These are phyloP conservation scores for Amblyjoppa proteus DNA, from an alignment of 2,888 invertebrate genomes.

Conservation along the genomic window DNA sequence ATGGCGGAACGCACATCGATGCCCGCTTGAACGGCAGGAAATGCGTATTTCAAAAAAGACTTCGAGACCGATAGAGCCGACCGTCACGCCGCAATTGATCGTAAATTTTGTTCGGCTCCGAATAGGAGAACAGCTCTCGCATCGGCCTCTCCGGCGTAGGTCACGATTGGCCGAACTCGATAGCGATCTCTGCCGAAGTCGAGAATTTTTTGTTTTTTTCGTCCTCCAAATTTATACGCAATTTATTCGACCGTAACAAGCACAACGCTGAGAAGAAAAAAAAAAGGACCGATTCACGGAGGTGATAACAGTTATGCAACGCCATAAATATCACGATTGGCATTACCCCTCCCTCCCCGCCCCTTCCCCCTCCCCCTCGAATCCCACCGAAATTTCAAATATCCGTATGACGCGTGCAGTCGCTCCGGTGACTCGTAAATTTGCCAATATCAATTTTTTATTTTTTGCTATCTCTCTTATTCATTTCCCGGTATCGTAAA, in stretches of 20 bases:
- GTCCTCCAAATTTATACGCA: constrained; percentile 1
- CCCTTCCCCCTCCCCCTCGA: constrained; percentile 13
- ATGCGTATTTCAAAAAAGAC: constrained; percentile 54
- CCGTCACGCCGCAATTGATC: constrained; percentile 49
- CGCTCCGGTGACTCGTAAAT: constrained; percentile 62
- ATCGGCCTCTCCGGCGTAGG: background rate
- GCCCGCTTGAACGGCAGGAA: constrained; percentile 34
- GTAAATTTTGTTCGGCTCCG: constrained; percentile 36
- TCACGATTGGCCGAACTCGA: background rate
- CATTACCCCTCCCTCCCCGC: constrained; percentile 14
- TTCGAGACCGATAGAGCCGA: constrained; percentile 22
- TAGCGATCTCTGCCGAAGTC: background rate
- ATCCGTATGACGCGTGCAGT: constrained; percentile 55
- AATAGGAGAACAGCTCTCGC: background rate
- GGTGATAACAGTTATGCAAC: constrained; percentile 21
- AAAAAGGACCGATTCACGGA: background rate
- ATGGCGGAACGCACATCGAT: constrained; percentile 7
- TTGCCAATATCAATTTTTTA: constrained; percentile 55
- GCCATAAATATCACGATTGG: constrained; percentile 60
- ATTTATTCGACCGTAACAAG: constrained; percentile 22
- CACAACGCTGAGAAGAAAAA: background rate
- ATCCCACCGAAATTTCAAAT: constrained; percentile 55
- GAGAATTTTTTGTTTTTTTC: constrained; percentile 11
- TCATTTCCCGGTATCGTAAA: background rate
- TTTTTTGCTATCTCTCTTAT: background rate